Conservation (phyloP, 2,113 vertebrate species). For the Xenus cinereus region DNA sequence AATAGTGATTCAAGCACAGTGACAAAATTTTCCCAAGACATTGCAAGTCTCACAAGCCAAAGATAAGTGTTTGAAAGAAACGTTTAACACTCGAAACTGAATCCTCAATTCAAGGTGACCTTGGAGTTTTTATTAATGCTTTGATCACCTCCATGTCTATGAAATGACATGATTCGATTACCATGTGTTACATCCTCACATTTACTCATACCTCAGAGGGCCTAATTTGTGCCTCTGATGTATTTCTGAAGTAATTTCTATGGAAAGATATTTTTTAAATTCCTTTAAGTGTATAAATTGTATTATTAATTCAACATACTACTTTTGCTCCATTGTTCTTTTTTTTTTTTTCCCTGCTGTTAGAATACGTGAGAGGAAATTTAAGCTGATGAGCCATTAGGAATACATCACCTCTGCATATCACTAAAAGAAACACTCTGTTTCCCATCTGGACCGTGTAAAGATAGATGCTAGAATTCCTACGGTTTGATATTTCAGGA, state of each 20-base stretch:
- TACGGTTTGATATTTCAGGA: neutral
- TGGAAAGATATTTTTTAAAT: slow-evolving; percentile 37
- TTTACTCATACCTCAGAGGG: slow-evolving; percentile 58
- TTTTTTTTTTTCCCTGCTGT: neutral
- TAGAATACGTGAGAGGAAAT: slow-evolving; percentile 20
- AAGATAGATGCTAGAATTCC: neutral
- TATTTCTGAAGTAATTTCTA: slow-evolving; percentile 64
- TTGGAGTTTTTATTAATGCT: slow-evolving; percentile 50
- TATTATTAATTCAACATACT: slow-evolving; percentile 57
- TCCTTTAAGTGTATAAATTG: slow-evolving; percentile 43
- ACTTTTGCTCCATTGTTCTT: slow-evolving; percentile 13
- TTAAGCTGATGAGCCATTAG: slow-evolving; percentile 21
- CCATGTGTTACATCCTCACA: slow-evolving; percentile 54
- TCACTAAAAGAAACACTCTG: neutral
- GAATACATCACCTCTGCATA: neutral
- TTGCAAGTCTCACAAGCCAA: neutral
- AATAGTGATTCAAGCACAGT: neutral
- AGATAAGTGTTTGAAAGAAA: neutral
- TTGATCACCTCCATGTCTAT: slow-evolving; percentile 57
- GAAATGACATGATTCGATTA: slow-evolving; percentile 63
- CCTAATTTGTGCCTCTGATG: slow-evolving; percentile 61
- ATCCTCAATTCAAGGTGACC: slow-evolving; percentile 60
- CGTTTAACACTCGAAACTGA: slow-evolving; percentile 4
- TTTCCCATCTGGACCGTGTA: neutral
- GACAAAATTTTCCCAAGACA: slow-evolving; percentile 4